Base-by-base conservation (phyloP, 2,888 invertebrate species). In the Spilarctia lutea region DNA sequence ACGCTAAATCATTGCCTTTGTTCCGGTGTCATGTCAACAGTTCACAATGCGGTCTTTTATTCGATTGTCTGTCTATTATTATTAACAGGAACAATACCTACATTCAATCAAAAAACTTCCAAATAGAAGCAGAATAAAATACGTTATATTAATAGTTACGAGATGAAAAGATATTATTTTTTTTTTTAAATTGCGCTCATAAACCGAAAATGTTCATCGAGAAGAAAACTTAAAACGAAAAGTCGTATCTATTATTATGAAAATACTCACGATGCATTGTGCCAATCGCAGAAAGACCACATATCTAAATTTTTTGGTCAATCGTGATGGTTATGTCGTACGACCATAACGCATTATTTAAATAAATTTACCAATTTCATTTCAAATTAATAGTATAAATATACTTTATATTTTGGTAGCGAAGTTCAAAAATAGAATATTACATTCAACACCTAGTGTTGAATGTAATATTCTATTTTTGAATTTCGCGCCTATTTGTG, bases 41-140 rank as follows among this genome's bases (percentile, higher is more conserved):
- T 74, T 86, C 84, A 39, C 39, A 87, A 86, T 85, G 83, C 65
- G 48, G 74, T 68, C 80, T 83, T 84, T 88, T 83, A 88, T 89
- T 84, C 76, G 68, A 87, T 87, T 89, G 75, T 82, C 56, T 76
- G 70, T 77, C 71, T 78, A 74, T 65, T 82, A 74, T 65, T 82
- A 79, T 74, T 73, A 70, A 72, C 71, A 77, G 70, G 67, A 78
- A 84, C 82, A 83, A 84, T 82, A 68, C n/a, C n/a, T n/a, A n/a
- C 72, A 71, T 74, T 75, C 75, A 73, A 78, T 74, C 70, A 45
- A 73, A 65, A 24, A 39, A 79, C 75, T 68, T 76, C 60, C 74
- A 72, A 33, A 66, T 74, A 75, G 65, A 68, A 68, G 60, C 60
- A 73, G 68, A 69, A 63, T 72, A 75, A 75, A 76, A 70, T 60